A percentile compares a stretch with the other conserved stretches of the same genome.
phyloP scores from a whole-genome alignment of 2,797 vertebrate species.

The Sarcophilus harrisii region DNA sequence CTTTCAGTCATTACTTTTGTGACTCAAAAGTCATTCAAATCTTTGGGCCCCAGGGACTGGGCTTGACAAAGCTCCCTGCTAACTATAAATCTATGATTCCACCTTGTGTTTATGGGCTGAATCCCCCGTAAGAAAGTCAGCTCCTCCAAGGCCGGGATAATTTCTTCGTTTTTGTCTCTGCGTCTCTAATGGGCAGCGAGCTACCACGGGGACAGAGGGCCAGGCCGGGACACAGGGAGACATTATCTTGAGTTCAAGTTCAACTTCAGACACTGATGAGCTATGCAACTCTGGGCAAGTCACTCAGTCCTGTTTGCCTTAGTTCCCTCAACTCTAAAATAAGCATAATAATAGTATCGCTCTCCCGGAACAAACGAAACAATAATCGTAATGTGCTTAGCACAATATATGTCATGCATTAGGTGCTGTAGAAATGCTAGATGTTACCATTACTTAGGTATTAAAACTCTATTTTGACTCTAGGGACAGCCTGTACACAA shows the following conservation, averaged over 20 bases:
- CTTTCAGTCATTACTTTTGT: neutral
- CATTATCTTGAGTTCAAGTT: neutral
- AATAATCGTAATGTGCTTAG: neutral
- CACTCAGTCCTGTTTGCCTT: neutral
- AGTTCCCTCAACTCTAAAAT: neutral
- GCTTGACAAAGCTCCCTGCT: neutral
- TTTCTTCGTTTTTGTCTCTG: neutral
- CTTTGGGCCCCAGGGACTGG: neutral
- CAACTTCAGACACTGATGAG: neutral
- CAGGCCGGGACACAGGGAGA: neutral
- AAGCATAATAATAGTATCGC: neutral
- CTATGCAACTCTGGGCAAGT: neutral
- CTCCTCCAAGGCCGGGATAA: neutral
- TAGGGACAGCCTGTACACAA: neutral
- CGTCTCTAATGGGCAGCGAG: neutral
- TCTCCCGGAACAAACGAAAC: neutral
- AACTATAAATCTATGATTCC: neutral
- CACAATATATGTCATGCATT: neutral
- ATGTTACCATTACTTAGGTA: neutral
- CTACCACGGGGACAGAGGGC: neutral
- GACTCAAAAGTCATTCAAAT: neutral
- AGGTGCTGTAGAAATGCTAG: neutral
- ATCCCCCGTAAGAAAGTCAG: neutral
- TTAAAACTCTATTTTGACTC: neutral
- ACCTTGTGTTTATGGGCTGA: neutral